Evolutionary conservation across 2,888 invertebrate species (phyloP), one percentile per base, ranked within the genome.

Genomic region (Rhogogaster chlorosoma): DNA sequence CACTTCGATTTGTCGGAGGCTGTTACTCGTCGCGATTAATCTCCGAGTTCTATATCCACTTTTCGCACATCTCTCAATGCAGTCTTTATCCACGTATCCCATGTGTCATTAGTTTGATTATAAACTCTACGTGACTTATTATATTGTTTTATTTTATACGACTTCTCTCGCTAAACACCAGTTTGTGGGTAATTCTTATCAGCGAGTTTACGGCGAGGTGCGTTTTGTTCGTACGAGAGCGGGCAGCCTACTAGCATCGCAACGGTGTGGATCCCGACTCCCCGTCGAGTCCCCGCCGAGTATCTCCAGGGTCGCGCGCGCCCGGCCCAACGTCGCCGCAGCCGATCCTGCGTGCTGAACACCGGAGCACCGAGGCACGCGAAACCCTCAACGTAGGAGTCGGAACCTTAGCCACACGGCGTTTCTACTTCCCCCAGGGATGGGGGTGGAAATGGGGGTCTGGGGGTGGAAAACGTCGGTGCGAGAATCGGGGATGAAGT

Each of bases 321-420:
- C 83, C 85, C 83, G 26, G 67, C 77, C 84, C 83, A 84, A 89
- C 89, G 61, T 88, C 89, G 88, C 87, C 87, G 87, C 87, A 87
- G 87, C 88, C 87, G 91, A 91, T 91, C 91, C 92, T 91, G 91
- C 91, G 92, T 91, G 92, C 89, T 92, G 90, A 92, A 91, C 90
- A 89, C 87, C 89, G 89, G 61, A 80, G 80, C 80, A 29, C 61
- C 80, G 57, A 80, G 80, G 36, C 80, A 80, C 80, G 80, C 80
- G 80, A 80, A 38, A 29, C 29, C 77, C 77, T 49, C 49, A 61
- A 80, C 49, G 38, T 32, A 49, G 29, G 45, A 61, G 36, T 73
- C 73, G 53, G 42, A 45, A 22, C 42, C 73, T 73, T 15, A 22
- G 67, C 29, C 15, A 6, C 67, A 61, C 61, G 26, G 61, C 61